Evolutionary conservation across 2,888 invertebrate species (phyloP).

Genomic region (Itoplectis maculator): DNA sequence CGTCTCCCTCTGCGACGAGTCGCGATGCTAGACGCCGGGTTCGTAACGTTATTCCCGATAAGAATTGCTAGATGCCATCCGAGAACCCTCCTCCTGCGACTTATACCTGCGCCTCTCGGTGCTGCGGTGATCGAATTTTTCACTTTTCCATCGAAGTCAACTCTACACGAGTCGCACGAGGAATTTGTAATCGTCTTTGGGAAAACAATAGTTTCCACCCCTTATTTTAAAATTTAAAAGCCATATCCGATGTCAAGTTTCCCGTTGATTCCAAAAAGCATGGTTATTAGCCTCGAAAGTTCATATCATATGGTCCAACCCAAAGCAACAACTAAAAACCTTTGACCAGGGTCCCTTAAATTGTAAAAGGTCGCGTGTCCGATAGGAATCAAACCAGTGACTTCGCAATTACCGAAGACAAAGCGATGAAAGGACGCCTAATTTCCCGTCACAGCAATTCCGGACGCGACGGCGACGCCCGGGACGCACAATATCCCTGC

Average conservation of each 20-base stretch:
- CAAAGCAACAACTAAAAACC: no score
- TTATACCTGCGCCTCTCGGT: constrained; percentile 15
- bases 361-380: background rate
- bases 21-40: constrained; percentile 26
- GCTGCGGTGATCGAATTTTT: constrained; percentile 20
- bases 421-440: constrained; percentile 8
- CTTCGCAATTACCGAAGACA: background rate
- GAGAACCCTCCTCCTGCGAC: constrained; percentile 46
- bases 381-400: background rate
- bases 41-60: constrained; percentile 71
- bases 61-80: constrained; percentile 70
- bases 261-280: no score
- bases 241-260: no score
- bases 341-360: background rate
- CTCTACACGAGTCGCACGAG: background rate
- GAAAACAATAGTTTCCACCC: background rate
- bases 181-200: background rate
- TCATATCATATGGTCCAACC: no score
- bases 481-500: constrained; percentile 12
- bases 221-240: no score
- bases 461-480: background rate
- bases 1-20: constrained; percentile 11
- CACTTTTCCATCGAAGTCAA: constrained; percentile 11
- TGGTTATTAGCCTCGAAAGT: no score
- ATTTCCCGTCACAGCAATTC: background rate